Conservation (phyloP, 2,888 invertebrate species). For the Eupeodes latifasciatus region DNA sequence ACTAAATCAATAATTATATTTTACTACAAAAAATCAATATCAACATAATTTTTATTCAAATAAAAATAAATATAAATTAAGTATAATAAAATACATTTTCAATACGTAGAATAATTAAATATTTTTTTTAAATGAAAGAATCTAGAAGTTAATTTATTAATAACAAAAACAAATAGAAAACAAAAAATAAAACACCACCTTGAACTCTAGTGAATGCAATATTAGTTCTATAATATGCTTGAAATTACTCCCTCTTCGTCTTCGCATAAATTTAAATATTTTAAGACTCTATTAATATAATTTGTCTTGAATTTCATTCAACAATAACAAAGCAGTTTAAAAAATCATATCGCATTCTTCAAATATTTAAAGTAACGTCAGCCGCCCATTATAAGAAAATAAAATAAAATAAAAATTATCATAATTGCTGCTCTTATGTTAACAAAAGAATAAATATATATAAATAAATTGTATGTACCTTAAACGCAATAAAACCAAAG, state of each 20-base stretch:
- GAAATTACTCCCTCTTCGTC: constrained; percentile 25
- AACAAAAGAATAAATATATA: constrained; percentile 3
- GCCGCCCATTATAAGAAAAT: constrained; percentile 80
- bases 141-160: constrained; percentile 44
- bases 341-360: constrained; percentile 55
- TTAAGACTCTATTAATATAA: constrained; percentile 24
- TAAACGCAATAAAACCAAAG: constrained; percentile 38
- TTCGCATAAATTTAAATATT: constrained; percentile 49
- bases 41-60: constrained; percentile 48
- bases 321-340: constrained; percentile 14
- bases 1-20: constrained; percentile 42
- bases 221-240: constrained; percentile 56
- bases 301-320: neutral
- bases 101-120: constrained; percentile 59
- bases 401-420: constrained; percentile 20
- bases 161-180: constrained; percentile 37
- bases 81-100: constrained; percentile 49
- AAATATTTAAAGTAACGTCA: constrained; percentile 79
- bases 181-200: constrained; percentile 57
- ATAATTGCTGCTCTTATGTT: constrained; percentile 34
- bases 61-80: constrained; percentile 3
- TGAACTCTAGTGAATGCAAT: constrained; percentile 61
- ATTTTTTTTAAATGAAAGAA: constrained; percentile 38
- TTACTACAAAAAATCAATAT: constrained; percentile 60
- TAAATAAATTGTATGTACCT: constrained; percentile 38